Conservation (phyloP, 64 coral and sea anemone species). For the Orbicella faveolata region DNA sequence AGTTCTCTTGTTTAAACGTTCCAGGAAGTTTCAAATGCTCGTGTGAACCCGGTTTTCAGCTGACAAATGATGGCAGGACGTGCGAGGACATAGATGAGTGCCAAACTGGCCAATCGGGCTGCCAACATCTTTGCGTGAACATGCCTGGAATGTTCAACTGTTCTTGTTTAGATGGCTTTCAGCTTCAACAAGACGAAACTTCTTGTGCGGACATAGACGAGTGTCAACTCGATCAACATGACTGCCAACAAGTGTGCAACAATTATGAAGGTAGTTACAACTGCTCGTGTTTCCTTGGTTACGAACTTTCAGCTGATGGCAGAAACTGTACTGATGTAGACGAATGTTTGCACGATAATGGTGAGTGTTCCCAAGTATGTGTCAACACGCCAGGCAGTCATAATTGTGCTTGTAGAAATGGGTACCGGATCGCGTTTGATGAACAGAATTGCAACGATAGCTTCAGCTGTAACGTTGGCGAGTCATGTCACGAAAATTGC, state of each 20-base stretch:
- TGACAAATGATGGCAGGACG: slow-evolving; percentile 41
- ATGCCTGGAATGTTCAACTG: slow-evolving; percentile 55
- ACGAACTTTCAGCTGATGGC: slow-evolving; percentile 40
- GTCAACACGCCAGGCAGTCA: slow-evolving; percentile 62
- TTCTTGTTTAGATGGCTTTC: slow-evolving; percentile 51
- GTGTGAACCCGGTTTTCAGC: slow-evolving; percentile 61
- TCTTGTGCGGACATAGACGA: slow-evolving; percentile 78
- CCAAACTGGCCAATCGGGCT: slow-evolving; percentile 2
- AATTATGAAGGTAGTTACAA: slow-evolving; percentile 55
- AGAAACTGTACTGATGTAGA: slow-evolving; percentile 65
- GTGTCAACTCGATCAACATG: slow-evolving; percentile 28
- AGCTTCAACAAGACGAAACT: slow-evolving; percentile 7
- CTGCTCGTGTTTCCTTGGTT: slow-evolving; percentile 62
- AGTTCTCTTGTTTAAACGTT: slow-evolving; percentile 73
- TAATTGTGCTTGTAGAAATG: slow-evolving; percentile 51
- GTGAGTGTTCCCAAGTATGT: slow-evolving; percentile 53
- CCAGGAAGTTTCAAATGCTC: slow-evolving; percentile 70
- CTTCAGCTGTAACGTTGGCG: slow-evolving; percentile 34
- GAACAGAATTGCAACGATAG: slow-evolving; percentile 50
- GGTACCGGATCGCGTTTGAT: slow-evolving; percentile 32
- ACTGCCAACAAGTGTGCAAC: slow-evolving; percentile 55
- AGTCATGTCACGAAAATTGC: slow-evolving; percentile 34
- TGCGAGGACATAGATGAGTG: slow-evolving; percentile 67
- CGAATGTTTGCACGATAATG: slow-evolving; percentile 51
- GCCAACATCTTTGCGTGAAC: slow-evolving; percentile 66